phyloP scores from a whole-genome alignment of 2,888 invertebrate species.

The Lacanobia wlatinum region DNA sequence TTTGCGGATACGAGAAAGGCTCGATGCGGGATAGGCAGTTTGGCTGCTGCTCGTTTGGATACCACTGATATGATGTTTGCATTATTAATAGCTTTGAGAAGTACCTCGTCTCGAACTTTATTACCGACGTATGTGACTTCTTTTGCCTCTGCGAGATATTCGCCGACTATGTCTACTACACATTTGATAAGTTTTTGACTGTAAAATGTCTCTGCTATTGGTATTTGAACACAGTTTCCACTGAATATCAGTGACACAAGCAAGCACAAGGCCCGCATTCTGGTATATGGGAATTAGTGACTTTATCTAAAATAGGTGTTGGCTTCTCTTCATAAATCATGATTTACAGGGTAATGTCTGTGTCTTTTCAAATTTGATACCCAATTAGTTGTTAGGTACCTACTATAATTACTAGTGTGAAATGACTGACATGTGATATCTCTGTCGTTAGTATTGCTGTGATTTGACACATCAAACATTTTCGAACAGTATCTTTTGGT shows the following conservation, averaged over 20 bases:
- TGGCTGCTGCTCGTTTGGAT: slow-evolving; percentile 19
- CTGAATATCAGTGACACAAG: slow-evolving; percentile 35
- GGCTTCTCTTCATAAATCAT: slow-evolving; percentile 6
- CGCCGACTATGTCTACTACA: slow-evolving; percentile 32
- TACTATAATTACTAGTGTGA: slow-evolving; percentile 18
- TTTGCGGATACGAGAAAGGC: slow-evolving; percentile 70
- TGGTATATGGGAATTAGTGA: slow-evolving; percentile 7
- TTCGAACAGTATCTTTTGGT: background rate
- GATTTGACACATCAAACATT: background rate
- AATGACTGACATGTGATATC: slow-evolving; percentile 28
- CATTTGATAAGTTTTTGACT: slow-evolving; percentile 43
- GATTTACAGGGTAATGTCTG: slow-evolving; percentile 8
- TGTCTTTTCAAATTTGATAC: slow-evolving; percentile 7
- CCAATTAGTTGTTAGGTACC: background rate
- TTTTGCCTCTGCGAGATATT: slow-evolving; percentile 48
- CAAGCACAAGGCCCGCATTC: slow-evolving; percentile 34
- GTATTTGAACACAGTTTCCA: slow-evolving; percentile 36
- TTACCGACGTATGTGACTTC: slow-evolving; percentile 49
- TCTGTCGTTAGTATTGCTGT: slow-evolving; percentile 13
- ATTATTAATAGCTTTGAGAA: slow-evolving; percentile 46
- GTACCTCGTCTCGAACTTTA: slow-evolving; percentile 31
- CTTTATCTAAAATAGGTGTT: background rate
- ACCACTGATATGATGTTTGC: slow-evolving; percentile 37
- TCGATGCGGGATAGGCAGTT: slow-evolving; percentile 37
- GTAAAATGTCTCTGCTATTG: background rate